A percentile compares a stretch with the other conserved stretches of the same genome.
Conservation (phyloP, 1,140 invertebrate species). For the Acyrthosiphon pisum region DNA sequence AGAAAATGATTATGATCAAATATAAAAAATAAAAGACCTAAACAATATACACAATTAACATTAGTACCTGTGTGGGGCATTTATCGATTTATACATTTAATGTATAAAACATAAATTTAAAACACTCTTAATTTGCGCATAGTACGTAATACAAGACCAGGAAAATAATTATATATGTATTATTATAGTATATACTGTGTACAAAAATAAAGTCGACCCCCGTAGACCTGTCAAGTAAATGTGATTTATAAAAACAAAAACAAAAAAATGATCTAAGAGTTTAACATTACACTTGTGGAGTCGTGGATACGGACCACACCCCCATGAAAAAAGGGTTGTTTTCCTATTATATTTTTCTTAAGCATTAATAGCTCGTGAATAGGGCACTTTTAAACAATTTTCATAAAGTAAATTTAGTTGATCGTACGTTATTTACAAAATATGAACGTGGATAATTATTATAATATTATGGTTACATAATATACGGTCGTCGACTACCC, state of each 20-base stretch:
- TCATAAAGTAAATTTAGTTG: background rate
- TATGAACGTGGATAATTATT: background rate
- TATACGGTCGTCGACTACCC: background rate
- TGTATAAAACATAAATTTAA: background rate
- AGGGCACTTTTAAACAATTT: background rate
- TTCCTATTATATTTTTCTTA: background rate
- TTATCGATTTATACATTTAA: constrained; percentile 1
- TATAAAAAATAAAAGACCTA: background rate
- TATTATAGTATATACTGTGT: background rate
- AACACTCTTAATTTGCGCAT: background rate
- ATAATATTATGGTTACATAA: background rate
- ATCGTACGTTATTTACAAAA: background rate
- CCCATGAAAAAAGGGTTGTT: background rate
- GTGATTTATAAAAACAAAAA: background rate
- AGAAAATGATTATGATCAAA: background rate
- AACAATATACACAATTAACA: constrained; percentile 12
- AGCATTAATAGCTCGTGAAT: background rate
- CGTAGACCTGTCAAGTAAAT: background rate
- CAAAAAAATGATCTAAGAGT: background rate
- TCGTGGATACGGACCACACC: background rate
- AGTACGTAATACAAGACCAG: background rate
- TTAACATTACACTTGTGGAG: background rate
- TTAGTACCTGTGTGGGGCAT: background rate
- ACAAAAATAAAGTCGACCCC: background rate
- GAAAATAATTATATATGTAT: background rate